These are phyloP conservation scores for Actinopyga echinites DNA, from an alignment of 53 echinoderm and acorn worm species.

Conservation along the genomic window DNA sequence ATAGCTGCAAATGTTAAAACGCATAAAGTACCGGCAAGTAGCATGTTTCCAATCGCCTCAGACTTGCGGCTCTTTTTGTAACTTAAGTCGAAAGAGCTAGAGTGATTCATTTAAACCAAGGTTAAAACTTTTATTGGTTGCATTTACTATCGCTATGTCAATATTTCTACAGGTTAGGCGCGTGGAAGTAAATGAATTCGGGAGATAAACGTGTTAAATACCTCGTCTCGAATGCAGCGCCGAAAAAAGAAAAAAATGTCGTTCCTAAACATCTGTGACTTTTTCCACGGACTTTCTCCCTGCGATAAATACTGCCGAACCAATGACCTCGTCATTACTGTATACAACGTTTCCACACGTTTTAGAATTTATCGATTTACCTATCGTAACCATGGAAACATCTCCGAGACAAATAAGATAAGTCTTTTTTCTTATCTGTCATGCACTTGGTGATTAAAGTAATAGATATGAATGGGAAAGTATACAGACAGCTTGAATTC, in stretches of 20 bases:
- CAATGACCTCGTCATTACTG: not conserved
- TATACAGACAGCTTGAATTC: too few species aligned
- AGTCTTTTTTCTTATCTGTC: not conserved
- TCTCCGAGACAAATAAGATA: conserved; percentile 6
- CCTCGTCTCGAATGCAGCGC: too few species aligned
- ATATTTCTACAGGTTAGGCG: not conserved
- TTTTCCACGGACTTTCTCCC: conserved; percentile 37
- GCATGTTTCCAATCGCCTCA: too few species aligned
- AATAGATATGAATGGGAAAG: not conserved
- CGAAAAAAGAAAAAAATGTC: not conserved
- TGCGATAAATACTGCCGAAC: conserved; percentile 15
- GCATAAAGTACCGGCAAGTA: too few species aligned
- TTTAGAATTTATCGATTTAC: conserved; percentile 15
- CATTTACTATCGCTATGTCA: conserved; percentile 32
- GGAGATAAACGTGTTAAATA: not conserved
- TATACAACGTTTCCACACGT: not conserved
- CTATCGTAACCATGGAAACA: conserved; percentile 6
- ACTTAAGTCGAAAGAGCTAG: too few species aligned
- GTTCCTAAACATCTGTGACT: conserved; percentile 13
- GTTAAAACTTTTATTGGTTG: not conserved
- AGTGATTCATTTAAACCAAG: too few species aligned
- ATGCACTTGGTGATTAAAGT: conserved; percentile 4
- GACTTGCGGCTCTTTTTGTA: too few species aligned
- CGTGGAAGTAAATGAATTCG: conserved; percentile 16
- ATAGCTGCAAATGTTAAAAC: too few species aligned